Base-by-base conservation (phyloP, 37 sponge, comb jelly and placozoan species). In the Ianthella basta region DNA sequence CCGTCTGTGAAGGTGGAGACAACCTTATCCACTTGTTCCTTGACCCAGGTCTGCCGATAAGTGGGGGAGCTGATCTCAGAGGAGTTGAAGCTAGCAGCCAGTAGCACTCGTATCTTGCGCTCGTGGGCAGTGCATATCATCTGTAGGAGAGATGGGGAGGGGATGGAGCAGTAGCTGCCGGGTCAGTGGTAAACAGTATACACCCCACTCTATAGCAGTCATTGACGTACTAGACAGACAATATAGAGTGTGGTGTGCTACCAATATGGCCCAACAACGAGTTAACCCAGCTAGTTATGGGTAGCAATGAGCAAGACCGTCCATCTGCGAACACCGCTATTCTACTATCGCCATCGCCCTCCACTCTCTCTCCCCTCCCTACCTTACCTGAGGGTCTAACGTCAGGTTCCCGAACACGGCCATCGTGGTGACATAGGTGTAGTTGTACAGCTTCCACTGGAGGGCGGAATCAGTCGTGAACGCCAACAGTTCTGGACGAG, bases 71-170 rank as follows among this genome's bases (percentile, higher is more conserved):
- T 23, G 59, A 95, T 44, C 8, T 92, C 15, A 39, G 74, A 50
- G 15, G 89, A 50, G 50, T 64, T 56, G 60, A 65, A 92, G 59
- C 15, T 54, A 0, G 70, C 90, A 29, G 34, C 53, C 50, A 87
- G 36, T 1, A 95, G 91, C 8, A 95, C 90, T 21, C 95, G 87
- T n/a, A 87, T 84, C 59, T 78, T 73, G 2, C 74, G 64, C 13
- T 67, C 27, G 72, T 95, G 95, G 8, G 95, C 95, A 59, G 85
- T 61, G 80, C 95, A 95, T 36, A 95, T 35, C 12, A 95, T 30
- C 72, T 70, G 72, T 13, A 70, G 21, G 29, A n/a, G n/a, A n/a
- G n/a, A n/a, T n/a, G n/a, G n/a, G n/a, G n/a, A n/a, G n/a, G n/a
- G n/a, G n/a, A n/a, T n/a, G n/a, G n/a, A n/a, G n/a, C n/a, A n/a